These are phyloP conservation scores for Philonicus albiceps DNA, from an alignment of 2,888 invertebrate species.

Conservation along the genomic window DNA sequence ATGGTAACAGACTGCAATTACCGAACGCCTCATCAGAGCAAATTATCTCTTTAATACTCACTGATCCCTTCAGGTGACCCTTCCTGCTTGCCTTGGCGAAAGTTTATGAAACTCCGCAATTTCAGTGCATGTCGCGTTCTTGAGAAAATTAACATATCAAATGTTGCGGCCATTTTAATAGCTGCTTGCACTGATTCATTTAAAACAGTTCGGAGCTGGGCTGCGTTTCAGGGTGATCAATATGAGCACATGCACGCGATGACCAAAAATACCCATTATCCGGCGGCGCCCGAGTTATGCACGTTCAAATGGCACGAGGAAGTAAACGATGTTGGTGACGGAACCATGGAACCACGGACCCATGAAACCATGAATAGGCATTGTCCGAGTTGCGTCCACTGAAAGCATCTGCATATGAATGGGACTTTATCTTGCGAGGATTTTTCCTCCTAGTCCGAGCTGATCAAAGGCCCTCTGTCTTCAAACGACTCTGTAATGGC, in stretches of 20 bases:
- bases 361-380: neutral
- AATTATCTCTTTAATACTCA: neutral
- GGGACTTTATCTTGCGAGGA: constrained; percentile 7
- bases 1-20: neutral
- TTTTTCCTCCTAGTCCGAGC: neutral
- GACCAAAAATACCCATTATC: constrained; percentile 9
- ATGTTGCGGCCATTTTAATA: constrained; percentile 9
- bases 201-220: neutral
- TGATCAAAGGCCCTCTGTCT: constrained; percentile 5
- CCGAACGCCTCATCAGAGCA: neutral
- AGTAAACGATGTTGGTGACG: neutral
- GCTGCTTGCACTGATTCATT: neutral
- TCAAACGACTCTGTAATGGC: neutral
- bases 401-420: constrained; percentile 25
- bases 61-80: neutral
- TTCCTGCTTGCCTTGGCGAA: neutral
- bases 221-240: neutral
- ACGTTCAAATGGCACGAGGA: constrained; percentile 16
- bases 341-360: neutral
- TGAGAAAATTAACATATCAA: constrained; percentile 12
- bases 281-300: neutral
- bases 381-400: constrained; percentile 5
- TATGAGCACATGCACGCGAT: constrained; percentile 24
- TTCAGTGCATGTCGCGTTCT: neutral
- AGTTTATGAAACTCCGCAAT: neutral